Evolutionary conservation across 2,113 vertebrate genomes (phyloP), one percentile per base, ranked within the genome.

Genomic region (Leuciscus idus): DNA sequence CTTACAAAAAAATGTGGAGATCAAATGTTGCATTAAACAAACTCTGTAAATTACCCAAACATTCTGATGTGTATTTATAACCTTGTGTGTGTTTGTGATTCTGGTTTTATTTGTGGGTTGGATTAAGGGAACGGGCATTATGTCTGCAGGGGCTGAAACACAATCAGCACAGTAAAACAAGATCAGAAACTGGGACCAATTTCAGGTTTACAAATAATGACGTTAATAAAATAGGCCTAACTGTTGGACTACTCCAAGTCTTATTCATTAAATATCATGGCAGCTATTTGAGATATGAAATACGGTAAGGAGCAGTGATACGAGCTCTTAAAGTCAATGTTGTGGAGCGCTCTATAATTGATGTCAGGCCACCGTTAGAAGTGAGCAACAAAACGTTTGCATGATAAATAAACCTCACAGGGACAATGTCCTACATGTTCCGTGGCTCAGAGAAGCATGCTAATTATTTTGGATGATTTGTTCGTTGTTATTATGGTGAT

Each of bases 291-390:
- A 81, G 72, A 85, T 95, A 94, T 81, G 36, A 84, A 79, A 78
- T 95, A 94, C 90, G 91, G 93, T 91, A 92, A 92, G 92, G 94
- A 95, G 93, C 91, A 89, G 91, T 93, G 93, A 95, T 95, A 92
- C 89, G 89, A 92, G 92, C 85, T 92, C 84, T 97, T 95, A 97
- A 95, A 93, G 92, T 97, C 96, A 96, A 96, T 96, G 95, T 96
- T 93, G 94, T 96, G 95, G 95, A 95, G 96, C 95, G 95, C 93
- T 92, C 93, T 93, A 92, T 94, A 96, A 96, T 95, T 95, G 94
- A 95, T 95, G 93, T 96, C 94, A 95, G 95, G 89, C 92, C 89
- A 93, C 94, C 90, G 89, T 91, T 90, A 90, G 92, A 92, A 93
- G 90, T 57, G 79, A 85, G 48, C 57, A 80, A 83, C 57, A 30